phyloP scores from a whole-genome alignment of 2,797 vertebrate species.

The Parauchenoglanis punctatus region DNA sequence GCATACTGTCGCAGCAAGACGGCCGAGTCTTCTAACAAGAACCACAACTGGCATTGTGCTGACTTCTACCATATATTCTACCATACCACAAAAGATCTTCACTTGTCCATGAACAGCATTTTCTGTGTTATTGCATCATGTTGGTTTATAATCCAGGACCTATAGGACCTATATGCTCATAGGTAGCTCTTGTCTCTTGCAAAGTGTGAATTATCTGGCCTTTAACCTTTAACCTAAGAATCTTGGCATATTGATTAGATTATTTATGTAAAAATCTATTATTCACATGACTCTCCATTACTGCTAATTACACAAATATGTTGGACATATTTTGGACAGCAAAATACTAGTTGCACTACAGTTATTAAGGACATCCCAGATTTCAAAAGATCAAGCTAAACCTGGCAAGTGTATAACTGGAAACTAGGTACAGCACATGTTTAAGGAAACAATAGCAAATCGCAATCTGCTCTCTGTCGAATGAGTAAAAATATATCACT shows the following conservation, averaged over 20 bases:
- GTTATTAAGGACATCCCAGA: neutral
- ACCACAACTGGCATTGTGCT: neutral
- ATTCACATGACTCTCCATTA: neutral
- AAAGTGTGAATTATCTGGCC: neutral
- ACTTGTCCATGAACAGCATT: neutral
- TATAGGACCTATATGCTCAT: neutral
- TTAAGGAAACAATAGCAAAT: constrained; percentile 1
- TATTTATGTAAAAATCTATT: neutral
- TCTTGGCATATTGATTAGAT: neutral
- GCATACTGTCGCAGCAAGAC: neutral
- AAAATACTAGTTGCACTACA: neutral
- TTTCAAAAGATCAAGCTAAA: neutral
- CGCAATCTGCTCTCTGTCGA: neutral
- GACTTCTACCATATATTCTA: neutral
- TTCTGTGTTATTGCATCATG: neutral
- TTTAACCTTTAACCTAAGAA: neutral
- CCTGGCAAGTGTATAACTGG: neutral
- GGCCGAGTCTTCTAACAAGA: neutral
- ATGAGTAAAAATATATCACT: neutral
- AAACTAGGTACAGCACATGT: neutral
- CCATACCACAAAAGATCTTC: neutral
- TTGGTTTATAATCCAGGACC: neutral
- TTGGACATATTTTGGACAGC: neutral
- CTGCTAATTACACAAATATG: neutral
- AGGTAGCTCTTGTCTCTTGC: neutral